A percentile compares a stretch with the other conserved stretches of the same genome.
These are phyloP conservation scores for Catharus minimus DNA, from an alignment of 2,113 vertebrate species.

Conservation along the genomic window DNA sequence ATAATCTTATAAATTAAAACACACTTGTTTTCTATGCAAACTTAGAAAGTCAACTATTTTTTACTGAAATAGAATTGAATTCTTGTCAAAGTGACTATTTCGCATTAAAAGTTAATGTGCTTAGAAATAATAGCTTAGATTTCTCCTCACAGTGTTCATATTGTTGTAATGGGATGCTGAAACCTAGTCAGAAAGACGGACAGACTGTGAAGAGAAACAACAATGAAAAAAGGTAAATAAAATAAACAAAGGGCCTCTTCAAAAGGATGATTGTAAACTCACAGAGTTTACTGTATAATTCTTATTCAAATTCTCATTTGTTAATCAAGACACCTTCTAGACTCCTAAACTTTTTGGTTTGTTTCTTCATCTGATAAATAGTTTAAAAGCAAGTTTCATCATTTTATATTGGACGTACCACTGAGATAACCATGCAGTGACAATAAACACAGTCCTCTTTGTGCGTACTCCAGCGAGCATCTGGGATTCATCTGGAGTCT, in stretches of 20 bases:
- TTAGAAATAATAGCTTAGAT: neutral
- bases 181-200: neutral
- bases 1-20: neutral
- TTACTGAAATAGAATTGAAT: neutral
- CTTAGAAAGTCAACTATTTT: neutral
- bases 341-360: neutral
- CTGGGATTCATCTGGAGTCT: slow-evolving; percentile 67
- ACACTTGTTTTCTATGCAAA: neutral
- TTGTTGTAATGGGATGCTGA: neutral
- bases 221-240: neutral
- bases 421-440: slow-evolving; percentile 57
- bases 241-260: neutral
- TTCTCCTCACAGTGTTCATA: neutral
- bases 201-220: neutral
- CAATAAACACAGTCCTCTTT: slow-evolving; percentile 57
- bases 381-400: slow-evolving; percentile 42
- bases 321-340: slow-evolving; percentile 24
- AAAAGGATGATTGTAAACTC: neutral
- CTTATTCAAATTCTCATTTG: slow-evolving; percentile 38
- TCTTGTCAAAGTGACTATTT: neutral
- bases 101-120: neutral
- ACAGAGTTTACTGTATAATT: slow-evolving; percentile 30
- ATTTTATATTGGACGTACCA: slow-evolving; percentile 12
- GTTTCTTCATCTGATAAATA: slow-evolving; percentile 25
- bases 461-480: slow-evolving; percentile 25